phyloP scores from a whole-genome alignment of 2,113 vertebrate species.

The Haplochromis vanheusdeni region DNA sequence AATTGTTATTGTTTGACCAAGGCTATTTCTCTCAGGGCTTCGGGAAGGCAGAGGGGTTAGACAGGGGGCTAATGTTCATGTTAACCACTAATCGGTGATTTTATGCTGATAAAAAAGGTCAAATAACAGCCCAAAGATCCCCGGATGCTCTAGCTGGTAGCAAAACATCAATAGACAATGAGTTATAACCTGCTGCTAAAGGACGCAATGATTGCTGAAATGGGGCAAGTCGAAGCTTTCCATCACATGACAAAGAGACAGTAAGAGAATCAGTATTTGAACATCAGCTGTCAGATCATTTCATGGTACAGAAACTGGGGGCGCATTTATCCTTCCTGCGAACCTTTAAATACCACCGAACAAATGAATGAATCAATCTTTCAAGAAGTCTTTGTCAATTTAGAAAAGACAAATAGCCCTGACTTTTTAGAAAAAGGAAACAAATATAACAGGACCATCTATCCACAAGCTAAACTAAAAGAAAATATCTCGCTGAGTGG shows the following conservation, averaged over 20 bases:
- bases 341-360: conserved; percentile 38
- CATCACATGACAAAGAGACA: conserved; percentile 4
- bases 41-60: background rate
- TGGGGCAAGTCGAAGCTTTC: conserved; percentile 17
- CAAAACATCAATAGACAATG: conserved; percentile 14
- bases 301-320: conserved; percentile 12
- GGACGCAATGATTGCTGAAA: conserved; percentile 3
- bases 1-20: conserved; percentile 15
- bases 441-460: background rate
- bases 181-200: background rate
- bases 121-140: background rate
- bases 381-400: conserved; percentile 15
- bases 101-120: background rate
- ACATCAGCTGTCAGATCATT: conserved; percentile 38
- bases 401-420: conserved; percentile 28
- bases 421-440: background rate
- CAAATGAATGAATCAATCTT: conserved; percentile 44
- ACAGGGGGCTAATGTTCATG: background rate
- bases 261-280: background rate
- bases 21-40: background rate
- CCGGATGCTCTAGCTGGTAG: background rate
- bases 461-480: background rate
- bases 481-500: background rate
- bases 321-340: conserved; percentile 2
- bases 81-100: conserved; percentile 8